Evolutionary conservation across 2,888 invertebrate species (phyloP), one percentile per base, ranked within the genome.

Genomic region (Ichneumoninae sp.): DNA sequence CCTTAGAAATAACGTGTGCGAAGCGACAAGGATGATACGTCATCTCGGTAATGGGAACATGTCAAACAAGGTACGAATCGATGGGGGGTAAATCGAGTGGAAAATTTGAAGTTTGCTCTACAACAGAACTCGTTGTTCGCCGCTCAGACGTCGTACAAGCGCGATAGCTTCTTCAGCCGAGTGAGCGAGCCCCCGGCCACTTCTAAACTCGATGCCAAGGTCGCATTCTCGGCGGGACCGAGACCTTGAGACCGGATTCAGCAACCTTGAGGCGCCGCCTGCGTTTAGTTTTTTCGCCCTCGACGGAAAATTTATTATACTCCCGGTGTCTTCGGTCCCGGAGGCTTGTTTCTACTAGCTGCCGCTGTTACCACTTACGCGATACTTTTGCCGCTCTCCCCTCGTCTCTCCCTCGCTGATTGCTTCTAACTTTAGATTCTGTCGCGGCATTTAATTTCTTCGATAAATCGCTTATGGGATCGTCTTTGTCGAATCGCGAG

Each of bases 141-240:
- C 22, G 1, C 10, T 52, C 63, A 74, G 63, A 63, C 69, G 69
- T 33, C 76, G 68, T 52, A 52, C 57, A 40, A 68, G 73, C 36
- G 40, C 47, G 83, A 19, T 36, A 69, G 30, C 69, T 74, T 63
- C 73, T 54, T 69, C 69, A 40, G 74, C 22, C 19, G 78, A 82
- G 76, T 47, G 76, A 60, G 60, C 19, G 36, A 76, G 78, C 75
- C 26, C 63, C 22, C 71, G 63, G 75, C 78, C 75, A 78, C 81
- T 85, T 85, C 85, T 85, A 85, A 83, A 83, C 85, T 78, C 78
- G 85, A 85, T 79, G 71, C 78, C 81, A 85, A 85, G 85, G 85
- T 83, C 81, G 81, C 83, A 85, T 85, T 83, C 85, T 81, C 71
- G 83, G 81, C 83, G 83, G 81, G 83, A 83, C 75, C 81, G 83